phyloP scores from a whole-genome alignment of 92 coral and sea anemone genomes.

The Nematostella vectensis region DNA sequence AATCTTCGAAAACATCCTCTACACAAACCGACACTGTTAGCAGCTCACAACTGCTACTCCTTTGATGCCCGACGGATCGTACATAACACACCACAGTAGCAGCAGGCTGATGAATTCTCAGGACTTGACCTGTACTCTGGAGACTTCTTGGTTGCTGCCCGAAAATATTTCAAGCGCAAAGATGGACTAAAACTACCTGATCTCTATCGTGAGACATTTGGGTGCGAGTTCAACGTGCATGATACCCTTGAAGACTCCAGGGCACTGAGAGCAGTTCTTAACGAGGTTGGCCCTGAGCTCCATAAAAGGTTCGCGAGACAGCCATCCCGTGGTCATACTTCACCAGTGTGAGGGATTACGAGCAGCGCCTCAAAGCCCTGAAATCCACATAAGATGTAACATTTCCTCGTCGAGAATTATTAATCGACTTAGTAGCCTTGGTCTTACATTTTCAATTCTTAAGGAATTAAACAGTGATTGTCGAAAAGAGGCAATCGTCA shows the following conservation, averaged over 20 bases:
- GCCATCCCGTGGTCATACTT: conserved; percentile 1
- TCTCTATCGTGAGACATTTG: conserved; percentile 6
- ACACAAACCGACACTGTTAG: conserved; percentile 2
- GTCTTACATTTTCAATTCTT: neutral
- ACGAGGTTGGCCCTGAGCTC: conserved; percentile 1
- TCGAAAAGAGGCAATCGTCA: neutral
- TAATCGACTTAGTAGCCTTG: neutral
- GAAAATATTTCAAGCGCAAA: conserved; percentile 2
- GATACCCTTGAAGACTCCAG: conserved; percentile 14
- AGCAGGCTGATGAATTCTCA: neutral
- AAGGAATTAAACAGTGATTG: neutral
- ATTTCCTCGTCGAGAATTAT: neutral
- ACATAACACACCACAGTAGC: neutral
- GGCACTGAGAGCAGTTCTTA: conserved; percentile 9
- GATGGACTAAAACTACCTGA: conserved; percentile 10
- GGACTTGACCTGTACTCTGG: neutral
- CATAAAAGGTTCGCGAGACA: conserved; percentile 1
- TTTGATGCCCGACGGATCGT: conserved; percentile 22
- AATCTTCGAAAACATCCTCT: no score
- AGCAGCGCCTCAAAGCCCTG: neutral
- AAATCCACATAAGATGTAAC: neutral
- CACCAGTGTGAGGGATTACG: neutral
- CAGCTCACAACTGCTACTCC: conserved; percentile 15
- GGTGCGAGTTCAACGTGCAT: conserved; percentile 5
- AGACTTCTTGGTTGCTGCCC: conserved; percentile 6